phyloP scores from a whole-genome alignment of 2,113 vertebrate species.

The Carassius gibelio region DNA sequence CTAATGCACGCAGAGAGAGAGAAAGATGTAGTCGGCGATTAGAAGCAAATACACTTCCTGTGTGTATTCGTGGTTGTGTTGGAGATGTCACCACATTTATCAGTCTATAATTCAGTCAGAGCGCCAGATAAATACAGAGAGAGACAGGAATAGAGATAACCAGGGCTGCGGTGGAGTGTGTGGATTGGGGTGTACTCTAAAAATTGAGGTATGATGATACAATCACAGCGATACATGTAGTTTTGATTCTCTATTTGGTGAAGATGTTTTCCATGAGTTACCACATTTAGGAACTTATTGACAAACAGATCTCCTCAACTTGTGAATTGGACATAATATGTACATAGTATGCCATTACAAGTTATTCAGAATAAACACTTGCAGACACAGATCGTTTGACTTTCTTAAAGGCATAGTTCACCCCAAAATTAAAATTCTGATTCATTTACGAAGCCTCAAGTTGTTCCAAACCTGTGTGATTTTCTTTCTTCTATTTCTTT shows the following conservation, averaged over 20 bases:
- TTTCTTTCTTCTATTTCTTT: too few relatives aligned
- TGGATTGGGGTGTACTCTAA: background rate
- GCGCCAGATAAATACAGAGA: background rate
- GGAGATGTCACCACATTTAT: background rate
- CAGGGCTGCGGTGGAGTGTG: background rate
- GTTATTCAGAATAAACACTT: too few relatives aligned
- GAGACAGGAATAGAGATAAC: constrained; percentile 13
- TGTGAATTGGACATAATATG: background rate
- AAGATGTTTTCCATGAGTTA: background rate
- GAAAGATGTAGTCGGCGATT: background rate
- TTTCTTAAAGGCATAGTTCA: too few relatives aligned
- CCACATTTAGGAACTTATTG: background rate
- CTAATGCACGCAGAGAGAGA: constrained; percentile 3
- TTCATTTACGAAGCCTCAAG: too few relatives aligned
- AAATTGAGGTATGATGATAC: background rate
- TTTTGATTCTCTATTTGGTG: background rate
- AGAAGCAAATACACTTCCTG: background rate
- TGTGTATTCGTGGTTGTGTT: constrained; percentile 2
- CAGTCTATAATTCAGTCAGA: background rate
- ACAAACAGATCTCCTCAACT: background rate
- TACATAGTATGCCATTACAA: too few relatives aligned
- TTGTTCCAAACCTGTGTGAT: too few relatives aligned
- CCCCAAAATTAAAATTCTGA: too few relatives aligned
- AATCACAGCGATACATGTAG: background rate
- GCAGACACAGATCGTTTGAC: too few relatives aligned